Evolutionary conservation across 2,888 invertebrate species (phyloP).

Genomic region (Amitus sp.): DNA sequence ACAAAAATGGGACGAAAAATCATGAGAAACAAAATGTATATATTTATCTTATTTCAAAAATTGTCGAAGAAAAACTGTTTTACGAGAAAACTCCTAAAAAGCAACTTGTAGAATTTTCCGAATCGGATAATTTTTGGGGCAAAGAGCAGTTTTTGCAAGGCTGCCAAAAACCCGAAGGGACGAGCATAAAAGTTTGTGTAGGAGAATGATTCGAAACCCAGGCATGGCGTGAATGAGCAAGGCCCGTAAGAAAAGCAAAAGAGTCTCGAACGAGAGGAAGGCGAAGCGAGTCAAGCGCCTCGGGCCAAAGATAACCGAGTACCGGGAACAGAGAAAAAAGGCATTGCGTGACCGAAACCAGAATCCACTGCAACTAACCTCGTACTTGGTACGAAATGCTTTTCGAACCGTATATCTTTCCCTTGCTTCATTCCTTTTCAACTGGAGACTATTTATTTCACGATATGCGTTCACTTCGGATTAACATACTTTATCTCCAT

Average conservation of each 20-base stretch:
- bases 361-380: slow-evolving; percentile 52
- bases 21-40: too few species aligned
- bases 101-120: too few species aligned
- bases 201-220: slow-evolving; percentile 12
- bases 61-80: too few species aligned
- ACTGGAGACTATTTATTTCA: slow-evolving; percentile 8
- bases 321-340: slow-evolving; percentile 65
- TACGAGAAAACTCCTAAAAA: too few species aligned
- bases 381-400: slow-evolving; percentile 49
- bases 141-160: too few species aligned
- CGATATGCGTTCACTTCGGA: slow-evolving; percentile 2
- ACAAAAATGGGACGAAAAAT: too few species aligned
- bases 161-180: slow-evolving; percentile 16
- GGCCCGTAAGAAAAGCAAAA: slow-evolving; percentile 18
- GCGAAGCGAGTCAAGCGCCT: slow-evolving; percentile 44
- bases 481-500: slow-evolving; percentile 16
- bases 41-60: too few species aligned
- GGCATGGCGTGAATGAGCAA: slow-evolving; percentile 32
- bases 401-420: slow-evolving; percentile 43
- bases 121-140: too few species aligned
- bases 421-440: slow-evolving; percentile 19
- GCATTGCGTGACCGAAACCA: slow-evolving; percentile 63
- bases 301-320: slow-evolving; percentile 62
- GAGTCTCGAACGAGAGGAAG: slow-evolving; percentile 13
- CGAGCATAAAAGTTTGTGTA: slow-evolving; percentile 17